Conservation (phyloP, 2,888 invertebrate species). For the Elgonia sp. region DNA sequence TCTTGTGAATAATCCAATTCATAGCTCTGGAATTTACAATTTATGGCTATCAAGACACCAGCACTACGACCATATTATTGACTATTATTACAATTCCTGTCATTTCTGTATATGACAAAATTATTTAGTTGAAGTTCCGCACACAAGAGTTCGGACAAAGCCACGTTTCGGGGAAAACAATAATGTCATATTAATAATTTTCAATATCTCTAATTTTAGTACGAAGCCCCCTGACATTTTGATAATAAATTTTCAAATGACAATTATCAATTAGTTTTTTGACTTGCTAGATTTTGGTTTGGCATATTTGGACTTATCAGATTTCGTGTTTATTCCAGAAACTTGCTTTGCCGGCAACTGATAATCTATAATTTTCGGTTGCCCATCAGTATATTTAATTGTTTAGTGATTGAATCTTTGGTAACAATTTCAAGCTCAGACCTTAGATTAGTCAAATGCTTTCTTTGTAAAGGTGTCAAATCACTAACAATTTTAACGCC, state of each 20-base stretch:
- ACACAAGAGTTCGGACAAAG: background rate
- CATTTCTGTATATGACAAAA: background rate
- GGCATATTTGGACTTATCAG: background rate
- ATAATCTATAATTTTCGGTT: background rate
- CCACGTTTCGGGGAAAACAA: background rate
- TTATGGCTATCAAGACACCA: constrained; percentile 20
- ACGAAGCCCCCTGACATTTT: background rate
- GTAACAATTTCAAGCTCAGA: background rate
- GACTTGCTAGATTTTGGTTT: background rate
- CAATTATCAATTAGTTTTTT: background rate
- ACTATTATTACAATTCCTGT: background rate
- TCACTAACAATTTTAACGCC: background rate
- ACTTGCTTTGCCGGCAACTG: too few species aligned
- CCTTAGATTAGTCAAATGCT: background rate
- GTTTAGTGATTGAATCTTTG: background rate
- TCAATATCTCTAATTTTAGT: background rate
- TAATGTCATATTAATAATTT: background rate
- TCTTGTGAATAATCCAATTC: background rate
- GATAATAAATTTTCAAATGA: background rate
- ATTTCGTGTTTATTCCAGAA: background rate
- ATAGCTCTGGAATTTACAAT: background rate
- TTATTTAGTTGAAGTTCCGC: background rate
- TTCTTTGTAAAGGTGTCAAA: background rate
- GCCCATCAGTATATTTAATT: background rate
- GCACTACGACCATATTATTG: background rate